These are phyloP conservation scores for Cassiopea xamachana DNA, from an alignment of 30 jellyfish, hydroid and myxozoan species.

Conservation along the genomic window DNA sequence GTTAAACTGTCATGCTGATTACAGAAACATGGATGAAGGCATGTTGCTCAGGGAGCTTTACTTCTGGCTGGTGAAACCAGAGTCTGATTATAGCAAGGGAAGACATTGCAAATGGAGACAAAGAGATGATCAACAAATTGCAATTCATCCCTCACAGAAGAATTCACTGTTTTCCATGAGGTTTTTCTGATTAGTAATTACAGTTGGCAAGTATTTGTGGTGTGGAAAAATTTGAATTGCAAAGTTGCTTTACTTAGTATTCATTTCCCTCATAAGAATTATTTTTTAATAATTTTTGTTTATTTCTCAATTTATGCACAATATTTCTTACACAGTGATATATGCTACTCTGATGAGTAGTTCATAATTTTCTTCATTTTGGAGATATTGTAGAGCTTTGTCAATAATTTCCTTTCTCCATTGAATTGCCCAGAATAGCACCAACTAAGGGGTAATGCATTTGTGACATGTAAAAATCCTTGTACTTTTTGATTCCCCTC, in stretches of 20 bases:
- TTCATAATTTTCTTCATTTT: no score
- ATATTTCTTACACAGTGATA: no score
- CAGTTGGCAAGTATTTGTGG: conserved; percentile 14
- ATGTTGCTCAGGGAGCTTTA: not conserved
- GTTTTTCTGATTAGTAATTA: not conserved
- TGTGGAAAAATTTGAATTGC: not conserved
- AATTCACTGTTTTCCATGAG: not conserved
- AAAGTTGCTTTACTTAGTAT: not conserved
- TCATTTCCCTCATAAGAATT: not conserved
- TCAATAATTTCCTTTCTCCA: no score
- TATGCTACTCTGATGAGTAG: no score
- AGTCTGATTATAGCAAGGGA: not conserved
- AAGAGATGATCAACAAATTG: not conserved
- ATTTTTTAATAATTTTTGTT: no score
- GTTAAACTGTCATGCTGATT: not conserved
- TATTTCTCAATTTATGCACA: no score
- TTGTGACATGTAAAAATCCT: no score
- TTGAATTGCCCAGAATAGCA: no score
- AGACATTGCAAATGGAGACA: not conserved
- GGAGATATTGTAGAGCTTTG: no score
- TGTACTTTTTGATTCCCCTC: no score
- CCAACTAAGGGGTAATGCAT: no score
- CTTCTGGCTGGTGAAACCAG: not conserved
- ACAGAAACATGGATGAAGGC: not conserved
- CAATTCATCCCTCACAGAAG: not conserved